Conservation (phyloP, 2,797 vertebrate genomes). For the Leontocebus nigricollis region DNA sequence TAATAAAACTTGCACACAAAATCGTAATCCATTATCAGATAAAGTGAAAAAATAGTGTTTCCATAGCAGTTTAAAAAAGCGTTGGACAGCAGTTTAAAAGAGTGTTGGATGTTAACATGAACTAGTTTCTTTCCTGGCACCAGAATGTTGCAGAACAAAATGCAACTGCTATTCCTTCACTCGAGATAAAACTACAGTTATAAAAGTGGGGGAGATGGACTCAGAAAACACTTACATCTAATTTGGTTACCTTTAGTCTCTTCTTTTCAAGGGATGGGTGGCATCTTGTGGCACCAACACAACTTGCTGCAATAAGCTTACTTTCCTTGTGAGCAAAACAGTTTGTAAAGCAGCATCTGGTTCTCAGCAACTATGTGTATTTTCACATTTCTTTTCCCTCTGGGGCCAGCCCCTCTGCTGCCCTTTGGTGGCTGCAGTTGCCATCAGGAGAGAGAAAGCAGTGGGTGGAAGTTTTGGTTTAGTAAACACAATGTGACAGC, state of each 20-base stretch:
- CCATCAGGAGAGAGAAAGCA: not conserved
- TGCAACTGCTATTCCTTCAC: not conserved
- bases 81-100: not conserved
- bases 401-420: not conserved
- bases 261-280: conserved; percentile 61
- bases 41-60: not conserved
- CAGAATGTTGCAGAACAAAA: conserved; percentile 19
- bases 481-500: not conserved
- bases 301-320: conserved; percentile 18
- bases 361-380: not conserved
- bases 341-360: not conserved
- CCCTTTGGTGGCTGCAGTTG: not conserved
- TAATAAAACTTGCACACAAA: not conserved
- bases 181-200: not conserved
- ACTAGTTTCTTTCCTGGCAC: not conserved
- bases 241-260: not conserved
- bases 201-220: not conserved
- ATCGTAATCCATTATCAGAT: not conserved
- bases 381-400: conserved; percentile 34
- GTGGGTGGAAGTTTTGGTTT: conserved; percentile 8
- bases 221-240: not conserved
- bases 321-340: not conserved
- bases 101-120: not conserved
- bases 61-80: not conserved
- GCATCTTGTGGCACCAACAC: conserved; percentile 64